phyloP scores from a whole-genome alignment of 2,888 invertebrate genomes.

The Pardosa pseudoannulata region DNA sequence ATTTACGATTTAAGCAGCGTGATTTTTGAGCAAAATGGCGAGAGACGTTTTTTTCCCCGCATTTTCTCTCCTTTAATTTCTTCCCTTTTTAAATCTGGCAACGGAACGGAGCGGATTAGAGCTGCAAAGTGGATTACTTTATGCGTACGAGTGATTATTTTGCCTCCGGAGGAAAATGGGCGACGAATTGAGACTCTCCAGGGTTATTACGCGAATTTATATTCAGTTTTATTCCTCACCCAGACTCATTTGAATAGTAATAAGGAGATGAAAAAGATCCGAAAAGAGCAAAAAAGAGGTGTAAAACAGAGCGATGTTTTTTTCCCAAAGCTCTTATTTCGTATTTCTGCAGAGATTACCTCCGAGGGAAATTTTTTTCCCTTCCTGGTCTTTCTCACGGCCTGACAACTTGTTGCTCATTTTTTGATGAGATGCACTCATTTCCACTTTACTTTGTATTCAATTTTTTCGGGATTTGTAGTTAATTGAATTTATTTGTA shows the following conservation, averaged over 20 bases:
- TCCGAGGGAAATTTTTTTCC: too few relatives aligned
- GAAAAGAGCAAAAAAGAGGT: slow-evolving; percentile 7
- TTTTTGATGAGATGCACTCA: not conserved
- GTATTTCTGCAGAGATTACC: slow-evolving; percentile 7
- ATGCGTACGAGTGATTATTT: slow-evolving; percentile 65
- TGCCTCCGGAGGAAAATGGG: slow-evolving; percentile 42
- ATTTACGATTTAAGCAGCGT: slow-evolving; percentile 52
- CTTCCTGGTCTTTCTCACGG: too few relatives aligned
- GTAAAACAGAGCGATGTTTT: slow-evolving; percentile 9
- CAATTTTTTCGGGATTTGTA: not conserved
- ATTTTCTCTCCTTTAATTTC: not conserved
- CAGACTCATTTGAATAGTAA: slow-evolving; percentile 70
- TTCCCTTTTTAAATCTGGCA: slow-evolving; percentile 1
- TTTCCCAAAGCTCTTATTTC: not conserved
- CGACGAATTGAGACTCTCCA: slow-evolving; percentile 57
- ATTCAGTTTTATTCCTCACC: slow-evolving; percentile 63
- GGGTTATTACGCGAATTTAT: slow-evolving; percentile 64
- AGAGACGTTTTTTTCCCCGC: not conserved
- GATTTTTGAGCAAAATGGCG: slow-evolving; percentile 34
- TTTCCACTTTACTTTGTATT: not conserved
- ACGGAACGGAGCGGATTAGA: slow-evolving; percentile 33
- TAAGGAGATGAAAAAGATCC: slow-evolving; percentile 31
- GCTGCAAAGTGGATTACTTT: slow-evolving; percentile 63
- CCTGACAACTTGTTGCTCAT: slow-evolving; percentile 10
- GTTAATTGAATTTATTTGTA: slow-evolving; percentile 6